Evolutionary conservation across 1,140 invertebrate species (phyloP), one percentile per base, ranked within the genome.

Genomic region (Telenomus remus): DNA sequence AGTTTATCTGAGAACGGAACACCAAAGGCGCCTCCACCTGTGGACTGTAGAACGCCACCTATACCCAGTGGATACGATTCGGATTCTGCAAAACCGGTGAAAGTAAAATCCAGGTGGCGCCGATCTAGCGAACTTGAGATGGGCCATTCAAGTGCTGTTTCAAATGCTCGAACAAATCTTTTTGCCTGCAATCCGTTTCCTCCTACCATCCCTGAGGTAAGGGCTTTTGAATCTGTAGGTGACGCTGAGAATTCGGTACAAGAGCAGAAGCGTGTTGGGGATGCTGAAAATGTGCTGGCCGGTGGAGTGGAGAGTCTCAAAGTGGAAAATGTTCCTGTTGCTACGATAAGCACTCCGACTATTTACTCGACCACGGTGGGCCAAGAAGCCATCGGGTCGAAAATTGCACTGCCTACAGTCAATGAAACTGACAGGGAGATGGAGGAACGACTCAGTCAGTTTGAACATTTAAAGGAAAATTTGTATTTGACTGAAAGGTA

Each of bases 71-170:
- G 86, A 15, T 88, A 87, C 33, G 85, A 87, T 64, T 85, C 86
- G 13, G 89, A 90, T 37, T 83, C 85, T 4, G 90, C 91, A 39
- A 93, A 92, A 87, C 94, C 93, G 1, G 92, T 94, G 5, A 95
- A 95, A 89, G 94, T 96, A 0, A 96, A 96, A 84, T 95, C 94
- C 4, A 88, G 95, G 16, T 96, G 95, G 95, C 85, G 94, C 49
- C 86, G 94, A 65, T 94, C 92, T 0, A 95, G 94, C 87, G 95
- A 96, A 84, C 87, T 95, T 42, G 95, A 96, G 86, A 92, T 93
- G 91, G 90, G 91, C 11, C 88, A 90, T 54, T 79, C 82, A 1
- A 60, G 39, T n/a, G 37, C 0, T 12, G 15, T 39, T 1, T 12
- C 60, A 1, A 61, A 57, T 51, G 4, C 55, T 0, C 44, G 61